Evolutionary conservation across 2,113 vertebrate species (phyloP).

Genomic region (Hippocampus zosterae): DNA sequence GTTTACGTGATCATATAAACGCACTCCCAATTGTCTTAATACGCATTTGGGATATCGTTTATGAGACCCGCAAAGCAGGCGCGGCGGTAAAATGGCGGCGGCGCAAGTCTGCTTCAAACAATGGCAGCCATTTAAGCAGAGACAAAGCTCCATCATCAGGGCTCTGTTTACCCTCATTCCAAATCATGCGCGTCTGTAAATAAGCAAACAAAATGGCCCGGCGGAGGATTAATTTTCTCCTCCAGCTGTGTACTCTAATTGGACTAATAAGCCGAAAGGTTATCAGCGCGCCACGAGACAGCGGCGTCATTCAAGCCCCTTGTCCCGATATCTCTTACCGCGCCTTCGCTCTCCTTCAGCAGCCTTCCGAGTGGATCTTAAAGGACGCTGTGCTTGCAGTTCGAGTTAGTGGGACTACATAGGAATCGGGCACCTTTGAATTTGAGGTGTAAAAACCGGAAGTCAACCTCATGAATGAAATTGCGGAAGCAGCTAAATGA

Average conservation of each 20-base stretch:
- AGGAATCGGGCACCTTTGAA: neutral
- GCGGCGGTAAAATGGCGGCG: conserved; percentile 16
- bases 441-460: neutral
- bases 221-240: conserved; percentile 67
- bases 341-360: conserved; percentile 19
- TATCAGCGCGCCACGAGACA: conserved; percentile 61
- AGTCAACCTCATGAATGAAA: neutral
- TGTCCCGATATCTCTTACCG: conserved; percentile 19
- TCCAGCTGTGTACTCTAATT: conserved; percentile 74
- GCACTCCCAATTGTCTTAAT: conserved; percentile 5
- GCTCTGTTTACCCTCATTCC: conserved; percentile 49
- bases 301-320: conserved; percentile 57
- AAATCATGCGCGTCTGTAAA: conserved; percentile 54
- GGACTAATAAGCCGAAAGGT: conserved; percentile 74
- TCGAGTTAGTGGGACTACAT: neutral
- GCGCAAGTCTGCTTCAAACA: conserved; percentile 5
- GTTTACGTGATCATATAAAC: conserved; percentile 17
- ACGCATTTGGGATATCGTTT: neutral
- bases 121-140: conserved; percentile 4
- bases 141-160: conserved; percentile 1
- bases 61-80: conserved; percentile 9
- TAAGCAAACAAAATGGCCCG: conserved; percentile 66
- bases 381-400: neutral
- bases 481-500: neutral
- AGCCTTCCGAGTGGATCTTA: conserved; percentile 2